Conservation (phyloP, 2,797 vertebrate genomes). For the Acanthiza pusilla region DNA sequence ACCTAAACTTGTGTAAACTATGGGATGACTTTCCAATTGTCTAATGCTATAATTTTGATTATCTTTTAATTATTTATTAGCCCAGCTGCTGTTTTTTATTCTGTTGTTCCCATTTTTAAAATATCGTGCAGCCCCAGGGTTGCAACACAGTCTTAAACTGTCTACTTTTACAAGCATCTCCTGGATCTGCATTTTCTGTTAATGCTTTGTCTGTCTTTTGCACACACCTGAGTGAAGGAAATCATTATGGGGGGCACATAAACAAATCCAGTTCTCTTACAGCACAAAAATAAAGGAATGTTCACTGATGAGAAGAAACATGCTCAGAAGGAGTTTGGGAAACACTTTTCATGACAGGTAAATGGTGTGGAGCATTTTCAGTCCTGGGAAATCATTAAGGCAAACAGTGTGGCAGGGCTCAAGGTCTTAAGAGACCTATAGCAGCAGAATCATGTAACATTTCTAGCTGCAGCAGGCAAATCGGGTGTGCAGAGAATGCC, state of each 20-base stretch:
- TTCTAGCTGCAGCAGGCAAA: neutral
- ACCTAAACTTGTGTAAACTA: neutral
- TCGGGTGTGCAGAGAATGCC: neutral
- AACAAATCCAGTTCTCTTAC: neutral
- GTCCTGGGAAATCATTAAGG: neutral
- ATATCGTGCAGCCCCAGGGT: fast-evolving
- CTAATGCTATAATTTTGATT: neutral
- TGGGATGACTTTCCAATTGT: neutral
- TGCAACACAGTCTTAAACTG: neutral
- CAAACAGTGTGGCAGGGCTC: neutral
- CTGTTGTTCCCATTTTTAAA: neutral
- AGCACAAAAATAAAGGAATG: neutral
- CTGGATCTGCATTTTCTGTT: neutral
- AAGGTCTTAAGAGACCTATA: neutral
- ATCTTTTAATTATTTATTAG: neutral
- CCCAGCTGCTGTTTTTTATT: neutral
- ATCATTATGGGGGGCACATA: fast-evolving
- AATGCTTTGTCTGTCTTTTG: neutral
- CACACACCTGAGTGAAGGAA: neutral
- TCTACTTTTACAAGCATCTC: neutral
- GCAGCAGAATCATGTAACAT: neutral
- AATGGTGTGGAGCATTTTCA: neutral
- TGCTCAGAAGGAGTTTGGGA: neutral
- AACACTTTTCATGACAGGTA: neutral
- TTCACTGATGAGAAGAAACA: neutral